These are phyloP conservation scores for Sialia sialis DNA, from an alignment of 2,113 vertebrate species.

Conservation along the genomic window DNA sequence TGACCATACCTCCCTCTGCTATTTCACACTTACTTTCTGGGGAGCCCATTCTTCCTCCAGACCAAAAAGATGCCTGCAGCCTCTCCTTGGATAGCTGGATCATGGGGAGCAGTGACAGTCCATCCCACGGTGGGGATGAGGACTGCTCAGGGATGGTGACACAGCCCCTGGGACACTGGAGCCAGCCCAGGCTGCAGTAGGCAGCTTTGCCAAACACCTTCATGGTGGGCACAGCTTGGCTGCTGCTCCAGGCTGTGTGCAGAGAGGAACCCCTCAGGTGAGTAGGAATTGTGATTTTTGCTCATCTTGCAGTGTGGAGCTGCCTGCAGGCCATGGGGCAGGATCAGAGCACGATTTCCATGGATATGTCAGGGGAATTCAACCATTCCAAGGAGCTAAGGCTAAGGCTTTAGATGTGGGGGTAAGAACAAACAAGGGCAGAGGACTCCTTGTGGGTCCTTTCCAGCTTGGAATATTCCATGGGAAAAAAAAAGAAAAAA, in stretches of 20 bases:
- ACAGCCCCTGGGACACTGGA: not conserved
- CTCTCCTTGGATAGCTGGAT: not conserved
- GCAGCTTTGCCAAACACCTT: rapidly evolving
- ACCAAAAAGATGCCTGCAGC: not conserved
- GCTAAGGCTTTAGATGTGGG: not conserved
- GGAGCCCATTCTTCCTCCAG: rapidly evolving
- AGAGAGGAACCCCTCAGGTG: not conserved
- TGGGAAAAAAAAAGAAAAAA: not conserved
- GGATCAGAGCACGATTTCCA: not conserved
- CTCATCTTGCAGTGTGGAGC: not conserved
- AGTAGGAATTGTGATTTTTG: not conserved
- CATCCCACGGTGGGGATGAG: rapidly evolving
- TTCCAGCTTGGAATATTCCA: not conserved
- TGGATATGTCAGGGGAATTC: not conserved
- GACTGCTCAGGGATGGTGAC: not conserved
- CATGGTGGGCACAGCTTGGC: rapidly evolving
- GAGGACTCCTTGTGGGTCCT: not conserved
- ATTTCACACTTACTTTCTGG: not conserved
- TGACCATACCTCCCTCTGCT: not conserved
- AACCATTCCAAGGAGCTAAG: not conserved
- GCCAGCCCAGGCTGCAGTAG: not conserved
- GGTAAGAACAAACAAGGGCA: not conserved
- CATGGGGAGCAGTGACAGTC: not conserved
- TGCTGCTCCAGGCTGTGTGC: not conserved
- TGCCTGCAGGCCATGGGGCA: rapidly evolving